Conservation (phyloP, 2,113 vertebrate genomes). For the Felis catus region F.catus_Fca126_mat1.0 CM031419.1:34668501-34669000, state of each 20-base stretch:
- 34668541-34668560: not conserved
- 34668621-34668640: not conserved
- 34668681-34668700: not conserved
- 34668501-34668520: not conserved
- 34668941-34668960: slow-evolving; percentile 37
- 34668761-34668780: not conserved
- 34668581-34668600: not conserved
- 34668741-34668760: not conserved
- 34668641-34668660: not conserved
- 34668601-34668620: not conserved
- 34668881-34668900: not conserved
- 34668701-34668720: not conserved
- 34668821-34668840: not conserved
- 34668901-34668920: slow-evolving; percentile 57
- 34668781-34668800: not conserved
- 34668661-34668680: not conserved
- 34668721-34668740: not conserved
- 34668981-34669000: not conserved
- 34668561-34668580: not conserved
- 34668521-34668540: not conserved
- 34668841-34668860: not conserved
- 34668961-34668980: not conserved
- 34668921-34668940: not conserved
- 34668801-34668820: not conserved
- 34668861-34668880: not conserved